Conservation (phyloP, 2,797 vertebrate species). For the Balearica regulorum region DNA sequence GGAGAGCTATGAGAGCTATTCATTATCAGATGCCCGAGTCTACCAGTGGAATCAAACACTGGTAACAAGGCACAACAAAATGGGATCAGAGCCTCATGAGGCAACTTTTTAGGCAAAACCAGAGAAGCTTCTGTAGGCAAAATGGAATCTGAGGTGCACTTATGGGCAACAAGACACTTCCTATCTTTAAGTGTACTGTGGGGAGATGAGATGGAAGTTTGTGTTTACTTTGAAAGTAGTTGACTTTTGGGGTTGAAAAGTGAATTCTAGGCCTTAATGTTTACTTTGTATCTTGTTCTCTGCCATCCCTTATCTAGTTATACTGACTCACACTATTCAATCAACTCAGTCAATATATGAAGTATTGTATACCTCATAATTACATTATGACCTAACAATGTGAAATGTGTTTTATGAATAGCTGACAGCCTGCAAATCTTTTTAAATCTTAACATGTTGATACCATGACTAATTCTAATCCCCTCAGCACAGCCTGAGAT, state of each 20-base stretch:
- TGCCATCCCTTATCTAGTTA: slow-evolving; percentile 5
- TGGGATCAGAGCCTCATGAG: neutral
- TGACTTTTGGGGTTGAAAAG: neutral
- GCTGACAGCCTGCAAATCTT: slow-evolving; percentile 56
- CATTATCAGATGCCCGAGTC: neutral
- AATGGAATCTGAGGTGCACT: neutral
- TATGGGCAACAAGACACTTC: neutral
- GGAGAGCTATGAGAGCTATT: neutral
- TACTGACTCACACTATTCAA: slow-evolving; percentile 39
- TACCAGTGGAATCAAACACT: neutral
- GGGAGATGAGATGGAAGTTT: neutral
- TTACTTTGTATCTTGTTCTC: slow-evolving; percentile 36
- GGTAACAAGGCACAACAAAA: neutral
- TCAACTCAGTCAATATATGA: slow-evolving; percentile 39
- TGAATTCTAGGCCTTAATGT: neutral
- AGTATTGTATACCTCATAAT: slow-evolving; percentile 45
- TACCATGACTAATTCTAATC: slow-evolving; percentile 62
- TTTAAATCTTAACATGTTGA: slow-evolving; percentile 19
- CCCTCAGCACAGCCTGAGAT: neutral
- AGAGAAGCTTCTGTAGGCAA: neutral
- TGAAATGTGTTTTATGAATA: slow-evolving; percentile 62
- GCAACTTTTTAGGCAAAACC: neutral
- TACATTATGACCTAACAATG: slow-evolving; percentile 61
- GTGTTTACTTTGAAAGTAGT: slow-evolving; percentile 7
- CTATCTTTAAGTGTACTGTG: neutral